phyloP scores from a whole-genome alignment of 2,888 invertebrate species.

The Macropis europaea region DNA sequence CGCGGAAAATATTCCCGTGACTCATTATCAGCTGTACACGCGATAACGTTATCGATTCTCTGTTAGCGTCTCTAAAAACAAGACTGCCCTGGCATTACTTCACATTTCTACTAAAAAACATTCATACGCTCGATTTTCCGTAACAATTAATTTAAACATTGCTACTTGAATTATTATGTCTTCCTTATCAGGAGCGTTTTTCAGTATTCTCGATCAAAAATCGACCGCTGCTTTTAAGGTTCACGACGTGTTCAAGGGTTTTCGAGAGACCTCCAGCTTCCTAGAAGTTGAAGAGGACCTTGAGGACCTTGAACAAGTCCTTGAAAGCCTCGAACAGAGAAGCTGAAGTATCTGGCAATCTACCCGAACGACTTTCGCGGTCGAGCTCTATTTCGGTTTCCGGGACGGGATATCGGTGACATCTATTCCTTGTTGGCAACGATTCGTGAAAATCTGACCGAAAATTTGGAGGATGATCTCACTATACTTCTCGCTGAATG shows the following conservation, averaged over 20 bases:
- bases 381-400: slow-evolving; percentile 56
- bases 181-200: neutral
- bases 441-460: slow-evolving; percentile 42
- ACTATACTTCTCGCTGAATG: slow-evolving; percentile 37
- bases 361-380: slow-evolving; percentile 43
- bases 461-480: slow-evolving; percentile 60
- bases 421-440: slow-evolving; percentile 52
- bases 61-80: slow-evolving; percentile 16
- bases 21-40: neutral
- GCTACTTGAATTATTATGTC: neutral
- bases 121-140: no score
- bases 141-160: no score
- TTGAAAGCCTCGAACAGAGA: slow-evolving; percentile 19
- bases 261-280: neutral
- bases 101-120: no score
- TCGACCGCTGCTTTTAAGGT: neutral
- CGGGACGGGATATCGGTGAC: slow-evolving; percentile 55
- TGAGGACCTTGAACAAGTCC: slow-evolving; percentile 51
- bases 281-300: neutral
- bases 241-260: neutral
- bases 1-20: neutral
- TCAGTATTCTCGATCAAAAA: neutral
- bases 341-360: slow-evolving; percentile 43
- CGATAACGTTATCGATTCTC: slow-evolving; percentile 25
- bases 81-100: no score